Base-by-base conservation (phyloP, 2,113 vertebrate species). In the Epinephelus moara region DNA sequence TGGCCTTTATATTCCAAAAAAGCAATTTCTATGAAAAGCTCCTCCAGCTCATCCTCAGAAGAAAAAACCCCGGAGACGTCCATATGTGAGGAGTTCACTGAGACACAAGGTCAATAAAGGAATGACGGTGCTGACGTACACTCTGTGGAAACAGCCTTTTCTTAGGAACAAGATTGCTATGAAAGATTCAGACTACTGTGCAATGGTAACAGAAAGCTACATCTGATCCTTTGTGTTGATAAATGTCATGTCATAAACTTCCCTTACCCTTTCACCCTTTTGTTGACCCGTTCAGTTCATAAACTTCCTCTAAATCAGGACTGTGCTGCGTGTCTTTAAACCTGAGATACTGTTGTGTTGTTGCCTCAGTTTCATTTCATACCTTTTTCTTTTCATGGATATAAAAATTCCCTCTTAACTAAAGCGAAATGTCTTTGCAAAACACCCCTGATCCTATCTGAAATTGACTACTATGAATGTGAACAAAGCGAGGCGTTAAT, bases 21-120 rank as follows among this genome's bases (percentile, higher is more conserved):
- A 66, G 40, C 25, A 2, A 77, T 62, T 74, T 81, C 69, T 53
- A 66, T 85, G 37, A 77, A 85, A 88, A 62, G 56, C 73, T 80
- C 59, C 60, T 72, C 4, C 56, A 73, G 67, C 60, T 85, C 69
- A 81, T 79, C 77, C 57, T 73, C 56, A 55, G 59, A 45, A 45
- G 30, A 30, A 78, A 63, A 70, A 23, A 73, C 75, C 59, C 61
- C 2, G 27, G 67, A 79, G 79, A 77, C 23, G 10, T 69, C 45
- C 53, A 70, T 70, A 67, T 59, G 37, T 27, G 80, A 75, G 60
- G 45, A 76, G 73, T 66, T 75, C 63, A 55, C 15, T 37, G 76
- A 80, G 70, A 77, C 63, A 75, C 60, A 62, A 63, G 71, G 75
- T 86, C 49, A 75, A 25, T 27, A 69, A 82, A 70, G n/a, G 69